A percentile compares a stretch with the other conserved stretches of the same genome.
These are phyloP conservation scores for Glossosoma conforme DNA, from an alignment of 1,140 invertebrate genomes.

Conservation along the genomic window DNA sequence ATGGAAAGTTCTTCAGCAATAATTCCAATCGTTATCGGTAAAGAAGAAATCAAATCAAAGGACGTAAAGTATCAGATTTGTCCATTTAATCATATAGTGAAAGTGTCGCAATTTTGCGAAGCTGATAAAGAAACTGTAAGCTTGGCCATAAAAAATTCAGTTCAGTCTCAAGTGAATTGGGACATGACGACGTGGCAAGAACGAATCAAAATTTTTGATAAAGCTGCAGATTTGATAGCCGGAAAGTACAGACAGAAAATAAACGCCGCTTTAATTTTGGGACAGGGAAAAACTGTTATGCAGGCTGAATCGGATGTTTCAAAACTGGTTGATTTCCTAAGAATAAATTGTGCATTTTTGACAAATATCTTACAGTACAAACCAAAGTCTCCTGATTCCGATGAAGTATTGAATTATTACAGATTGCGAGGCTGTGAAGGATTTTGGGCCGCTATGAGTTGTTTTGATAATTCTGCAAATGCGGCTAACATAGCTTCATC, in stretches of 20 bases:
- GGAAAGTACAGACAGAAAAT: slow-evolving; percentile 76
- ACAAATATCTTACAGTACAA: slow-evolving; percentile 74
- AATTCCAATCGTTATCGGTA: slow-evolving; percentile 87
- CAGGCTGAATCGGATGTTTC: slow-evolving; percentile 87
- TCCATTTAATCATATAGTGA: slow-evolving; percentile 78
- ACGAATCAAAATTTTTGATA: slow-evolving; percentile 68
- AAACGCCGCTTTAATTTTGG: slow-evolving; percentile 90
- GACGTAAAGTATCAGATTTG: slow-evolving; percentile 58
- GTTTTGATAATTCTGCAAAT: slow-evolving; percentile 98
- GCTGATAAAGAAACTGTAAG: slow-evolving; percentile 70
- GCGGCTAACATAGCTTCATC: slow-evolving; percentile 89
- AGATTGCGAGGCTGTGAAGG: slow-evolving; percentile 86
- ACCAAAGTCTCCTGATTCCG: slow-evolving; percentile 68
- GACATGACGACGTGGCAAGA: slow-evolving; percentile 68
- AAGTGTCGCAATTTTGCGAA: slow-evolving; percentile 82
- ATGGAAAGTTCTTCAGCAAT: too few species aligned
- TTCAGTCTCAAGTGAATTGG: slow-evolving; percentile 72
- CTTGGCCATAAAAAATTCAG: slow-evolving; percentile 70
- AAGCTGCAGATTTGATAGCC: slow-evolving; percentile 81
- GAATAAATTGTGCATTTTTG: slow-evolving; percentile 76
- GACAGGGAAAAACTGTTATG: slow-evolving; percentile 85
- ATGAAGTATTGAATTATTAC: slow-evolving; percentile 70
- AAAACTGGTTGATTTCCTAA: slow-evolving; percentile 17
- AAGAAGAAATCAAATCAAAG: slow-evolving; percentile 71
- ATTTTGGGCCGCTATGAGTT: slow-evolving; percentile 90